Conservation (phyloP, 2,888 invertebrate species). For the Oligia fasciuncula region DNA sequence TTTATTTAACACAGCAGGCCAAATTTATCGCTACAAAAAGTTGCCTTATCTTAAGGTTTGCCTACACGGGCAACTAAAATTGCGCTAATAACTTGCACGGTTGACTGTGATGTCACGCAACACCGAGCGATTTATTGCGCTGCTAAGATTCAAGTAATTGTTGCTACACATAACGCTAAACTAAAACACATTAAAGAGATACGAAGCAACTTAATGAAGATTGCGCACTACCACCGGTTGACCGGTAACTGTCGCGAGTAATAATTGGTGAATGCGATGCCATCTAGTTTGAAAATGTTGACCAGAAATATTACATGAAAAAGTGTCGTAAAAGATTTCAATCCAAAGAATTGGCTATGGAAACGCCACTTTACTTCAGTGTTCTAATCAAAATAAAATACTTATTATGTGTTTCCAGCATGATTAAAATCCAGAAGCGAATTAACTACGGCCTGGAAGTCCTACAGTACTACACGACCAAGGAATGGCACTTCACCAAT, state of each 20-base stretch:
- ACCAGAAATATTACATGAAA: too few relatives aligned
- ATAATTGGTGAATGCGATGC: background rate
- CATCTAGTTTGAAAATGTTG: too few relatives aligned
- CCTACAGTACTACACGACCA: slow-evolving; percentile 95
- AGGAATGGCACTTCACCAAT: slow-evolving; percentile 94
- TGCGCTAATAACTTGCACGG: background rate
- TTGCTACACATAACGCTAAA: background rate
- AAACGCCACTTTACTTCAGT: too few relatives aligned
- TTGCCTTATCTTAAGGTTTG: background rate
- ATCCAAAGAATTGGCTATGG: too few relatives aligned
- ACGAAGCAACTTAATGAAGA: background rate
- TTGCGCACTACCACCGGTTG: background rate
- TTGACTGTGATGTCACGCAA: background rate
- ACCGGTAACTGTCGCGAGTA: background rate
- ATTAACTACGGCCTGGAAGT: slow-evolving; percentile 92
- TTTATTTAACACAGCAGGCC: background rate
- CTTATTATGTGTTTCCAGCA: slow-evolving; percentile 76
- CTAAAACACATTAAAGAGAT: background rate
- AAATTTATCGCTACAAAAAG: background rate
- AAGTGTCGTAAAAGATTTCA: too few relatives aligned
- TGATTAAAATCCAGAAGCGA: slow-evolving; percentile 91
- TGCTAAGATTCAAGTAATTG: too few relatives aligned
- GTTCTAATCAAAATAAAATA: too few relatives aligned
- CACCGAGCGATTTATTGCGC: background rate
- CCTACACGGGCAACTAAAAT: background rate